A percentile compares a stretch with the other conserved stretches of the same genome.
phyloP scores from a whole-genome alignment of 2,888 invertebrate species.

The Dryomyza anilis region DNA sequence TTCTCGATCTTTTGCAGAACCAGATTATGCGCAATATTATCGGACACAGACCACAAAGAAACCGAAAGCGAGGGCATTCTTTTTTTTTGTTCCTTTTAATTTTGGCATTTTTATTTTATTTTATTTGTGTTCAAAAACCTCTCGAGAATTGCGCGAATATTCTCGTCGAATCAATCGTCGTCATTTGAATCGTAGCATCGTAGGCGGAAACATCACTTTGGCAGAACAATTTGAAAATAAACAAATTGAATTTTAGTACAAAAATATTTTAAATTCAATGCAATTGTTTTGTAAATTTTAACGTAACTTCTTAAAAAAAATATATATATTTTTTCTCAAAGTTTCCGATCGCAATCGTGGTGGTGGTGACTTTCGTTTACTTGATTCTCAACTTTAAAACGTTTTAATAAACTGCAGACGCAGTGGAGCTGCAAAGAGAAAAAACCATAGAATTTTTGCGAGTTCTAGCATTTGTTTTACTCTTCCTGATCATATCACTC shows the following conservation, averaged over 20 bases:
- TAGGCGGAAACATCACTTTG: slow-evolving; percentile 16
- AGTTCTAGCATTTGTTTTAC: slow-evolving; percentile 57
- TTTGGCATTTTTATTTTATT: not conserved
- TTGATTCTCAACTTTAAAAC: slow-evolving; percentile 1
- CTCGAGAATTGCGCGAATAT: not conserved
- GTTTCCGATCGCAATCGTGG: not conserved
- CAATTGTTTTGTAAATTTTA: not conserved
- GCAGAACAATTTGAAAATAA: not conserved
- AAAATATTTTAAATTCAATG: slow-evolving; percentile 2
- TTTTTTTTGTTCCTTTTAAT: too few relatives aligned
- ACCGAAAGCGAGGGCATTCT: too few relatives aligned
- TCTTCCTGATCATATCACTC: slow-evolving; percentile 58
- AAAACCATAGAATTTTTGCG: slow-evolving; percentile 59
- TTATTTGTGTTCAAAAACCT: not conserved
- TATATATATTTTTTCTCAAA: slow-evolving; percentile 3
- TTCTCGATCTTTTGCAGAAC: too few relatives aligned
- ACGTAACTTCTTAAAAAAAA: not conserved
- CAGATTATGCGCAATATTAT: too few relatives aligned
- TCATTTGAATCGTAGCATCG: slow-evolving; percentile 14
- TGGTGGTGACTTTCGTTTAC: not conserved
- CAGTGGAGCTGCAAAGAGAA: slow-evolving; percentile 61
- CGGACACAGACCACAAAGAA: too few relatives aligned
- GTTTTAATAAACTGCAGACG: slow-evolving; percentile 47
- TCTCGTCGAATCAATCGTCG: not conserved
- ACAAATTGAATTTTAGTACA: not conserved